A percentile compares a stretch with the other conserved stretches of the same genome.
These are phyloP conservation scores for Malacosoma neustria DNA, from an alignment of 2,888 invertebrate genomes.

Conservation along the genomic window DNA sequence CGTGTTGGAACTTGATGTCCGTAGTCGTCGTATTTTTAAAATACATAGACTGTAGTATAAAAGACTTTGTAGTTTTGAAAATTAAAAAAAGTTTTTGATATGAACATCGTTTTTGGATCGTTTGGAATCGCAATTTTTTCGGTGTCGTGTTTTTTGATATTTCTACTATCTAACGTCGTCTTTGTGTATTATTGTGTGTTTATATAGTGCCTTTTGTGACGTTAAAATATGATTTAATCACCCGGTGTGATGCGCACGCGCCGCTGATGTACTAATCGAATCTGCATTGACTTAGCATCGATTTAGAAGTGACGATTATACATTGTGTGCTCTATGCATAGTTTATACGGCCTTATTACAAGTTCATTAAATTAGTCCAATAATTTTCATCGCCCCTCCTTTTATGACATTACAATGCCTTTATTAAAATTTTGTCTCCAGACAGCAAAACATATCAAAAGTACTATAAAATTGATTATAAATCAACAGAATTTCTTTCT, in stretches of 20 bases:
- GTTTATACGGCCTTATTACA: neutral
- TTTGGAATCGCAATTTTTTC: neutral
- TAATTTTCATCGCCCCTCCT: too few relatives aligned
- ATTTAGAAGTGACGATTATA: neutral
- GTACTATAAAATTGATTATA: too few relatives aligned
- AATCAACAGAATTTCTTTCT: too few relatives aligned
- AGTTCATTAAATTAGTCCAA: too few relatives aligned
- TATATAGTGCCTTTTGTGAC: neutral
- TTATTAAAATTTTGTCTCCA: too few relatives aligned
- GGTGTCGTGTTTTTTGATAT: conserved; percentile 2
- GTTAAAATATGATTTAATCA: conserved; percentile 1
- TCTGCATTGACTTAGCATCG: too few relatives aligned
- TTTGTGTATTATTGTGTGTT: neutral
- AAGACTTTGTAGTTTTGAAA: conserved; percentile 5
- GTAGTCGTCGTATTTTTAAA: neutral
- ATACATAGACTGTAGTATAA: neutral
- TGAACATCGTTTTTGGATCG: neutral
- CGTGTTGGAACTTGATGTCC: neutral
- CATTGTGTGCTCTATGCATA: neutral
- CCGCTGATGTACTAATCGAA: neutral
- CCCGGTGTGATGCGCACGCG: neutral
- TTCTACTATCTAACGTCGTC: conserved; percentile 1
- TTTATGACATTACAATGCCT: too few relatives aligned
- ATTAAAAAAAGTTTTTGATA: neutral
- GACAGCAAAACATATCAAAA: too few relatives aligned